phyloP scores from a whole-genome alignment of 2,888 invertebrate genomes.

The Cordilura impudica region DNA sequence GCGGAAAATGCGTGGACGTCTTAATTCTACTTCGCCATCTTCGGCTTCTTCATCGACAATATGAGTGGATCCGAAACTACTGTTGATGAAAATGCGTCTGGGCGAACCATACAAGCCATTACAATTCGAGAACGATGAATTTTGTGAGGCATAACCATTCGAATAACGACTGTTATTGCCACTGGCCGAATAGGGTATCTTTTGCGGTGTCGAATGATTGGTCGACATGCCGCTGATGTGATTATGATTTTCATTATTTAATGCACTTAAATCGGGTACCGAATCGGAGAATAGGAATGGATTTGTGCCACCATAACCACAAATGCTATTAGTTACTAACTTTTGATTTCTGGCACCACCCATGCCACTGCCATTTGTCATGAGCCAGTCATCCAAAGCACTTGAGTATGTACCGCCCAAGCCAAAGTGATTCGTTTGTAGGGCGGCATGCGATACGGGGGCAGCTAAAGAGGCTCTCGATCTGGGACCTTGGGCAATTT shows the following conservation, averaged over 20 bases:
- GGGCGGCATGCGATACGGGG: slow-evolving; percentile 76
- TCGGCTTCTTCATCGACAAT: slow-evolving; percentile 77
- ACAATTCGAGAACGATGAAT: slow-evolving; percentile 74
- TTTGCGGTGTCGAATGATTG: slow-evolving; percentile 77
- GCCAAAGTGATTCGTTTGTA: slow-evolving; percentile 76
- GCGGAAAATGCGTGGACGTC: slow-evolving; percentile 73
- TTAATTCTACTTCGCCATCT: slow-evolving; percentile 75
- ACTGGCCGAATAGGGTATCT: slow-evolving; percentile 73
- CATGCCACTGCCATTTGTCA: slow-evolving; percentile 74
- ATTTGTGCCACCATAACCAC: slow-evolving; percentile 75
- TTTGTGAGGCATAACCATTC: slow-evolving; percentile 74
- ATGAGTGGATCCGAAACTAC: slow-evolving; percentile 75
- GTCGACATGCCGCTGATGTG: slow-evolving; percentile 75
- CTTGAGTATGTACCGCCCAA: slow-evolving; percentile 79
- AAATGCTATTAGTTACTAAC: slow-evolving; percentile 70
- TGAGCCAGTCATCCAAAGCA: slow-evolving; percentile 80
- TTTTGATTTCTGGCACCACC: slow-evolving; percentile 79
- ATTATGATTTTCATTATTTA: slow-evolving; percentile 76
- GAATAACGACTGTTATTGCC: slow-evolving; percentile 74
- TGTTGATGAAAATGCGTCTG: slow-evolving; percentile 75
- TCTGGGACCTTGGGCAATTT: slow-evolving; percentile 77
- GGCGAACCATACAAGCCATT: slow-evolving; percentile 75
- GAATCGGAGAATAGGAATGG: slow-evolving; percentile 77
- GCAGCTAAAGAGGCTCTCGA: slow-evolving; percentile 77
- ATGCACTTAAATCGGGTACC: slow-evolving; percentile 76